Percentiles rank a stretch among this genome's conserved stretches.
phyloP scores from a whole-genome alignment of 2,113 vertebrate genomes.

The Fulmarus glacialis region DNA sequence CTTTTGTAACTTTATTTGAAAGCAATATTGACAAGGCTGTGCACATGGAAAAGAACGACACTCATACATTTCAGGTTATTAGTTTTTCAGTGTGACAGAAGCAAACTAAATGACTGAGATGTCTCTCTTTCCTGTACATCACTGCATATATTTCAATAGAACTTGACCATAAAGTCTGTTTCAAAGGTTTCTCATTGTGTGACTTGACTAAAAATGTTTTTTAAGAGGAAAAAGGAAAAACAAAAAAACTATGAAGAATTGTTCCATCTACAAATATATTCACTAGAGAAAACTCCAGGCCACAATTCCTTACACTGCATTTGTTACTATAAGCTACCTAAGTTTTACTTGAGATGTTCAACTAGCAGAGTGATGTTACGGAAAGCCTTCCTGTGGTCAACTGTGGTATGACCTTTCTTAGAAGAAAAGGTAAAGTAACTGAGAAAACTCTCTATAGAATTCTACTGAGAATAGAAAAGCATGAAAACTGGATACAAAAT shows the following conservation, averaged over 20 bases:
- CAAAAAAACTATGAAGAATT: not conserved
- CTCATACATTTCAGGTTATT: not conserved
- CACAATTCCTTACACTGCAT: not conserved
- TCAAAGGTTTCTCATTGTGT: not conserved
- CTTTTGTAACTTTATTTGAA: not conserved
- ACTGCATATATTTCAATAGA: not conserved
- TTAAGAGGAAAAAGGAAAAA: not conserved
- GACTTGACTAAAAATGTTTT: not conserved
- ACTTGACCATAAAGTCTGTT: not conserved
- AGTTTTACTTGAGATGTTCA: not conserved
- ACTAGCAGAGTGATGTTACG: not conserved
- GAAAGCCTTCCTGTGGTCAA: not conserved
- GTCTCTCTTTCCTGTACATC: not conserved
- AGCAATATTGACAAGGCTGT: not conserved
- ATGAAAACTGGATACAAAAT: not conserved
- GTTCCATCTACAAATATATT: not conserved
- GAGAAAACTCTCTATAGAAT: not conserved
- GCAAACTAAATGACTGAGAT: not conserved
- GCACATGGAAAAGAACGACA: not conserved
- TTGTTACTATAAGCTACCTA: not conserved
- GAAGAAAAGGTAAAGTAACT: not conserved
- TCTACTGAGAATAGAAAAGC: not conserved
- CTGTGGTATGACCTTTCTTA: not conserved
- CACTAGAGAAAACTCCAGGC: not conserved
- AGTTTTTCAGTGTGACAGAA: not conserved